Conservation (phyloP, 1,140 invertebrate genomes). For the Triops longicaudatus region DNA sequence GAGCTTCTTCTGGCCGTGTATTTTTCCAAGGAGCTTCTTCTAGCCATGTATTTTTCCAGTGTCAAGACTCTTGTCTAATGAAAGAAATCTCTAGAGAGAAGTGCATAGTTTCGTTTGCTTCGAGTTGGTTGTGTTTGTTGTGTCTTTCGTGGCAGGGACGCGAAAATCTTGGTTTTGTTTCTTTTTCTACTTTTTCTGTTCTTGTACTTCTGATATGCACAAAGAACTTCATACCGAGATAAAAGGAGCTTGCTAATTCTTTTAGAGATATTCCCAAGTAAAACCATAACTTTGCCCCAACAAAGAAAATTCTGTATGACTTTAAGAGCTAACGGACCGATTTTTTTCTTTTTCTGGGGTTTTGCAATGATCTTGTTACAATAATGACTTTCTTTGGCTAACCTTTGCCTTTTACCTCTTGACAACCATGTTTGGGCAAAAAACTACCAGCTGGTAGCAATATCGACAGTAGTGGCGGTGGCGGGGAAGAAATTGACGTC, state of each 20-base stretch:
- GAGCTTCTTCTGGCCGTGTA: neutral
- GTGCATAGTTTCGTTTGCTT: neutral
- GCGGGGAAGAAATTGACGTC: neutral
- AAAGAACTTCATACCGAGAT: neutral
- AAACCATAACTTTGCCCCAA: neutral
- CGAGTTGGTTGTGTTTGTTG: neutral
- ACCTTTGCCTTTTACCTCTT: too few relatives aligned
- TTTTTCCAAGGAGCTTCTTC: neutral
- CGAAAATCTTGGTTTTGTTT: too few relatives aligned
- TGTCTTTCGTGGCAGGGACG: neutral
- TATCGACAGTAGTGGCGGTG: neutral
- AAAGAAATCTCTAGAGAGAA: neutral
- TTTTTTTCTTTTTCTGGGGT: neutral
- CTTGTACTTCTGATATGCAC: too few relatives aligned
- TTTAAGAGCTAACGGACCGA: neutral
- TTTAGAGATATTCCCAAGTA: neutral
- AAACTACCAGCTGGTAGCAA: neutral
- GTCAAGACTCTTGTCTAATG: neutral
- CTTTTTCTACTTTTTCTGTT: too few relatives aligned
- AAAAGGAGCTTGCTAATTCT: neutral
- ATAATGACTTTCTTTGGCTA: neutral
- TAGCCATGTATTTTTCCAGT: neutral
- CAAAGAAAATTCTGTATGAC: neutral
- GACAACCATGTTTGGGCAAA: neutral
- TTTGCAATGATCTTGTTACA: neutral